Evolutionary conservation across 2,113 vertebrate species (phyloP), one percentile per base, ranked within the genome.

Genomic region (Thamnaconus septentrionalis): DNA sequence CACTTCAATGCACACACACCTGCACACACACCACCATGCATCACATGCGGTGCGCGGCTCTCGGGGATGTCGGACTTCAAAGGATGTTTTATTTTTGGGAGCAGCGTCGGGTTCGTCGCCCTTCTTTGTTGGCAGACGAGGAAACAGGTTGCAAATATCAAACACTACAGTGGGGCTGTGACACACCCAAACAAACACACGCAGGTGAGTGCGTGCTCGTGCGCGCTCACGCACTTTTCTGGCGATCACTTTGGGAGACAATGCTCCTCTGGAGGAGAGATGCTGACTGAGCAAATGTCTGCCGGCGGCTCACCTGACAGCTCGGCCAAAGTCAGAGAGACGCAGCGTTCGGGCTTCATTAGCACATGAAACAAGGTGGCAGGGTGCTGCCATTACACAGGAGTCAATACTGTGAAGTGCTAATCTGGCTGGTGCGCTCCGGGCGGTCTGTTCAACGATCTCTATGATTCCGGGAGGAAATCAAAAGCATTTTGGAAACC

Each of bases 71-170:
- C 76, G 52, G 61, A 83, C 78, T 88, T 88, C 73, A 83, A 86
- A 85, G 78, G 60, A 78, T 59, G 66, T 69, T 74, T 84, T 84
- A 84, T 86, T 88, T 85, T 31, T 67, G 51, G 76, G 78, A 86
- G 73, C 66, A 73, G 75, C 83, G 77, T 74, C 60, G 66, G 81
- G 84, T 83, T 78, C 65, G 71, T 85, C 80, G 81, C 82, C 75
- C 66, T 65, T 69, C 73, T 66, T 64, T 65, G 73, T 73, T 41
- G 82, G 81, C 82, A 86, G 82, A 83, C 66, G 76, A 82, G 81
- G 82, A 70, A 88, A 81, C 82, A 86, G 84, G 86, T 83, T 80
- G 82, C 71, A 80, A 73, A 81, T 78, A 83, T 80, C 82, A 81
- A 69, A 86, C 75, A 73, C 65, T 65, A 66, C 66, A 66, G 45